A percentile compares a stretch with the other conserved stretches of the same genome.
Conservation (phyloP, 1,140 invertebrate genomes). For the Drosophila elegans region DNA sequence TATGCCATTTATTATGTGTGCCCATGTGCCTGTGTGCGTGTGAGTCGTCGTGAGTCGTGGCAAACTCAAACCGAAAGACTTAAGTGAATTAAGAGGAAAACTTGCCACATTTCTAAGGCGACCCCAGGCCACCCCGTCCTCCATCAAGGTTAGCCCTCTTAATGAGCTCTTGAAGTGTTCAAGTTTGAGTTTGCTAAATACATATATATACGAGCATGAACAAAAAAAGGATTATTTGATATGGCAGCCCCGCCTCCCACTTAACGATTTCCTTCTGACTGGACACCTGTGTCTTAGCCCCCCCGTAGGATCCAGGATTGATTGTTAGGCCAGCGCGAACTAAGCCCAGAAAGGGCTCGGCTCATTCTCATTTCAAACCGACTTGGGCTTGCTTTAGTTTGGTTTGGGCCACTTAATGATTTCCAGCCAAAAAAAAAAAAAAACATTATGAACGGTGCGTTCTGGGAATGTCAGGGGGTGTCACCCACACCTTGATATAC, state of each 20-base stretch:
- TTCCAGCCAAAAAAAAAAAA: conserved; percentile 32
- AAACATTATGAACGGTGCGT: conserved; percentile 10
- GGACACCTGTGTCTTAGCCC: conserved; percentile 35
- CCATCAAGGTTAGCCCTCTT: conserved; percentile 69
- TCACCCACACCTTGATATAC: conserved; percentile 53
- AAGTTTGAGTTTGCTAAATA: conserved; percentile 67
- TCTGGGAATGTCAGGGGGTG: conserved; percentile 17
- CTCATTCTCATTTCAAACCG: neutral
- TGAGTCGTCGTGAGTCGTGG: conserved; percentile 44
- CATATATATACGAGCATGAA: conserved; percentile 20
- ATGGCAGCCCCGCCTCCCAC: conserved; percentile 34
- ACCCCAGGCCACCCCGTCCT: conserved; percentile 17
- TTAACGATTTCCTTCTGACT: conserved; percentile 56
- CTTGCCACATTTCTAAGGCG: conserved; percentile 74
- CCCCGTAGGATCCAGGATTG: conserved; percentile 55
- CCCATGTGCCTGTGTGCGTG: conserved; percentile 5
- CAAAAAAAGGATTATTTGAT: conserved; percentile 77
- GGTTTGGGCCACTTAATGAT: conserved; percentile 62
- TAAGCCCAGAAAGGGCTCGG: conserved; percentile 27
- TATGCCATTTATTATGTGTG: conserved; percentile 63
- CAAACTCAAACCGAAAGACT: conserved; percentile 65
- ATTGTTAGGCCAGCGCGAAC: conserved; percentile 62
- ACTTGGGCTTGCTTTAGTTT: conserved; percentile 27
- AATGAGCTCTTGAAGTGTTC: conserved; percentile 71
- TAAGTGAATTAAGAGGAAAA: conserved; percentile 80